These are phyloP conservation scores for Calliopum simillimum DNA, from an alignment of 2,888 invertebrate genomes.

Conservation along the genomic window DNA sequence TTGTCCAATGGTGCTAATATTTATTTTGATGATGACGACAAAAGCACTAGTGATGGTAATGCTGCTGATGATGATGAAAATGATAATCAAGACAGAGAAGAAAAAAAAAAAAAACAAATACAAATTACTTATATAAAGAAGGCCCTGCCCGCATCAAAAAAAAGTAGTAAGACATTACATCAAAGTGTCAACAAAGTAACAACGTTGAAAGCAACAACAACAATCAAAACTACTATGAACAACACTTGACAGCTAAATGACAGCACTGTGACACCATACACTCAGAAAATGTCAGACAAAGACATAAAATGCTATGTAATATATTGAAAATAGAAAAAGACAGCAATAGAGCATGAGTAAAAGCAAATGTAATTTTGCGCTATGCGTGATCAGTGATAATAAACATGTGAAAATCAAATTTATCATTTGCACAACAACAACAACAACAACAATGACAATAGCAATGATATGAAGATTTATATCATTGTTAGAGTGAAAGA, in stretches of 20 bases:
- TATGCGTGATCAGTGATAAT: conserved; percentile 25
- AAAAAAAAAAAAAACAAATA: background rate
- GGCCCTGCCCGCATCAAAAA: background rate
- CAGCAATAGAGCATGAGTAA: background rate
- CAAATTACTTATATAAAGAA: background rate
- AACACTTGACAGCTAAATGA: conserved; percentile 23
- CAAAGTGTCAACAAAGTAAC: conserved; percentile 19
- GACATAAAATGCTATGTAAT: background rate
- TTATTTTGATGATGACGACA: background rate
- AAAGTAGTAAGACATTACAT: background rate
- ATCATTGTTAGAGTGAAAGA: too few species aligned
- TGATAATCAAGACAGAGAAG: conserved; percentile 1
- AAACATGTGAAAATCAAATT: conserved; percentile 31
- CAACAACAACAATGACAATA: background rate
- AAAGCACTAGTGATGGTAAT: background rate
- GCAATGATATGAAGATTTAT: background rate
- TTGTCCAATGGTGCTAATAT: background rate
- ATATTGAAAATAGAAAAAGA: background rate
- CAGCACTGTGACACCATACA: background rate
- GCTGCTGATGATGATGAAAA: conserved; percentile 25
- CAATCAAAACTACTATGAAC: background rate
- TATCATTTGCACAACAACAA: conserved; percentile 3
- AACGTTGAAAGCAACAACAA: background rate
- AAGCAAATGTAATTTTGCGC: background rate
- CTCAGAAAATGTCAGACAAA: conserved; percentile 2